These are phyloP conservation scores for Drosophila grimshawi DNA, from an alignment of 1,140 invertebrate species.

Conservation along the genomic window DNA sequence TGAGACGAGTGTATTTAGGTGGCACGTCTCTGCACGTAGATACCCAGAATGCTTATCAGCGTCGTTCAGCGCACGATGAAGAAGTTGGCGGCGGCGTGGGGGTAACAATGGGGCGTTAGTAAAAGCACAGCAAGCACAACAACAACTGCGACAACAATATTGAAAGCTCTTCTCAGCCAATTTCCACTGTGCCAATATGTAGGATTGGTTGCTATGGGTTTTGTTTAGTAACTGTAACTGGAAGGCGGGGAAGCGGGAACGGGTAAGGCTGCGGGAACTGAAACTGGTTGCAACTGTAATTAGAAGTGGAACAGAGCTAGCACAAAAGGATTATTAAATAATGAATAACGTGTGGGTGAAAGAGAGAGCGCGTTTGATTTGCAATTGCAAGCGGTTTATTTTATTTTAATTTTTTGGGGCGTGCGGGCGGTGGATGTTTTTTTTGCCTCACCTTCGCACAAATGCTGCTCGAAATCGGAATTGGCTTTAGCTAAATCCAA, in stretches of 20 bases:
- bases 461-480: constrained; percentile 78
- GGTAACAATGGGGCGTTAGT: constrained; percentile 30
- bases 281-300: constrained; percentile 38
- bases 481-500: constrained; percentile 78
- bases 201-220: constrained; percentile 3
- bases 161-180: constrained; percentile 17
- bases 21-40: constrained; percentile 72
- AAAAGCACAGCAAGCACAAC: constrained; percentile 34
- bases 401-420: constrained; percentile 30
- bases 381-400: constrained; percentile 11
- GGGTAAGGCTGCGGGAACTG: neutral
- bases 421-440: neutral
- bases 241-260: neutral
- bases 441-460: constrained; percentile 75
- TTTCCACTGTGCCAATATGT: constrained; percentile 3
- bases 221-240: constrained; percentile 24
- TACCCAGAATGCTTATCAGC: constrained; percentile 66
- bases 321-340: constrained; percentile 30
- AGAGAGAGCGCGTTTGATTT: constrained; percentile 18
- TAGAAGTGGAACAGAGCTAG: constrained; percentile 46
- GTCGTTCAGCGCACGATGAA: neutral
- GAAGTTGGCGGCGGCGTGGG: constrained; percentile 1
- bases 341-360: neutral
- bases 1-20: constrained; percentile 71
- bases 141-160: constrained; percentile 4